A percentile compares a stretch with the other conserved stretches of the same genome.
Conservation (phyloP, 2,888 invertebrate species). For the Apomyelois bistriatella region DNA sequence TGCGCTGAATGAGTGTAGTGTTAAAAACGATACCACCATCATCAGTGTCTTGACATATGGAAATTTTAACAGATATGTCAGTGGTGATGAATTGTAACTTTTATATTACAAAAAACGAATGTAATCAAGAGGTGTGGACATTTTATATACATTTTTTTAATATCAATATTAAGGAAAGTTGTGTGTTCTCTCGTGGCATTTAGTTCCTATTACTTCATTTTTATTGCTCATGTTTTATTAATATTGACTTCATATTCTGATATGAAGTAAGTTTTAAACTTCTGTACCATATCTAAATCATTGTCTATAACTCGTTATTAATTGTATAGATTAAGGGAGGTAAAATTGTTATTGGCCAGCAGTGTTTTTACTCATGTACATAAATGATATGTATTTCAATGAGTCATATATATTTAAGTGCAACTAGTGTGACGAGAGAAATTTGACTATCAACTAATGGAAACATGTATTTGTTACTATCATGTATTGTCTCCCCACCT, state of each 20-base stretch:
- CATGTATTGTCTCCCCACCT: slow-evolving; percentile 57
- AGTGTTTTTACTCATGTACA: slow-evolving; percentile 45
- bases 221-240: slow-evolving; percentile 20
- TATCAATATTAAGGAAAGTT: slow-evolving; percentile 58
- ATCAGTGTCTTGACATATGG: slow-evolving; percentile 45
- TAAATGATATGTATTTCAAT: slow-evolving; percentile 52
- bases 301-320: not conserved
- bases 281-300: slow-evolving; percentile 4
- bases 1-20: slow-evolving; percentile 60
- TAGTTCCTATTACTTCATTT: slow-evolving; percentile 41
- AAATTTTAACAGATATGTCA: slow-evolving; percentile 37
- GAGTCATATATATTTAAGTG: slow-evolving; percentile 62
- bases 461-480: slow-evolving; percentile 35
- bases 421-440: slow-evolving; percentile 76
- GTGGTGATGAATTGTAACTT: slow-evolving; percentile 61
- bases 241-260: slow-evolving; percentile 5
- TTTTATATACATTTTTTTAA: slow-evolving; percentile 76
- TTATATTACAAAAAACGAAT: slow-evolving; percentile 66
- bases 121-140: slow-evolving; percentile 72
- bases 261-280: not conserved
- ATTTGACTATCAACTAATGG: slow-evolving; percentile 50
- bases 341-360: not conserved
- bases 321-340: slow-evolving; percentile 8
- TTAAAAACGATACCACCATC: slow-evolving; percentile 42
- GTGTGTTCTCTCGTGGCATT: slow-evolving; percentile 76